Conservation (phyloP, 2,888 invertebrate genomes). For the Sepiola atlantica region DNA sequence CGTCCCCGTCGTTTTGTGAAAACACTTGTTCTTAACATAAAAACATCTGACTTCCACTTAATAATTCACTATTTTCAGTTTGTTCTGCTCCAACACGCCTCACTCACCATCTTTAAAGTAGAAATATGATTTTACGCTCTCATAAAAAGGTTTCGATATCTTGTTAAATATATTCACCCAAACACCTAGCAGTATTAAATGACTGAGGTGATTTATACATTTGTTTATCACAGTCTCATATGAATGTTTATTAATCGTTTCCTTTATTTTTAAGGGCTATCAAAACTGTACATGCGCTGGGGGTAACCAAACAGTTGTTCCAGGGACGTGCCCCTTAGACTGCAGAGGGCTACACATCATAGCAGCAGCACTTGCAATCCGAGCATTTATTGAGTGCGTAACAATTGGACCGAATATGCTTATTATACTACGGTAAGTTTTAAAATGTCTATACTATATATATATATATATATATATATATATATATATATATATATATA, state of each 20-base stretch:
- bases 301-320: conserved; percentile 52
- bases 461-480: conserved; percentile 14
- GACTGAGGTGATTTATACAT: too few relatives aligned
- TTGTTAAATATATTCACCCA: too few relatives aligned
- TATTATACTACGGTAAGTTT: conserved; percentile 53
- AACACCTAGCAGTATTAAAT: too few relatives aligned
- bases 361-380: conserved; percentile 52
- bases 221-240: neutral
- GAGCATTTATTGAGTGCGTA: conserved; percentile 54
- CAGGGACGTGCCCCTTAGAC: conserved; percentile 58
- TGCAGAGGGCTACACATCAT: conserved; percentile 58
- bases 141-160: too few relatives aligned
- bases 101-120: too few relatives aligned
- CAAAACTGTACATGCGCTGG: conserved; percentile 54
- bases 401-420: conserved; percentile 59
- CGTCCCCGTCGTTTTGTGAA: too few relatives aligned
- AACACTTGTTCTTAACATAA: too few relatives aligned
- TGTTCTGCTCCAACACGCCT: too few relatives aligned
- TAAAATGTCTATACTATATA: too few relatives aligned
- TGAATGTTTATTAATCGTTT: neutral
- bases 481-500: conserved; percentile 32
- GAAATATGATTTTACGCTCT: too few relatives aligned
- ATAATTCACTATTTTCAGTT: too few relatives aligned
- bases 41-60: too few relatives aligned
- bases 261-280: conserved; percentile 50